Evolutionary conservation across 2,113 vertebrate species (phyloP).

Genomic region (Hyaena hyaena): DNA sequence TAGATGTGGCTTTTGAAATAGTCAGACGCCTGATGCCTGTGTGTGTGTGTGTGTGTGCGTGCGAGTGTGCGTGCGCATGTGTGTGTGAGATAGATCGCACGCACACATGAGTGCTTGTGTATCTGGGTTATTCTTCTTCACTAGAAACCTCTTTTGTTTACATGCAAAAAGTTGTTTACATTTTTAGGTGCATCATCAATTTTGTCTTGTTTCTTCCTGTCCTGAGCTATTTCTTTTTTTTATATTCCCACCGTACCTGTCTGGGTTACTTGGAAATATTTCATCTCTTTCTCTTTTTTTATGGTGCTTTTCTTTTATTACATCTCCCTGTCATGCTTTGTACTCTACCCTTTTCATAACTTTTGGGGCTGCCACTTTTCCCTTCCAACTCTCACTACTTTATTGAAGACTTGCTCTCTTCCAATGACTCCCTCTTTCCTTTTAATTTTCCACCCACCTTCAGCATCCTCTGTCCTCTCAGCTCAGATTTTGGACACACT

Average conservation of each 20-base stretch:
- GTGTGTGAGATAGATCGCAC: background rate
- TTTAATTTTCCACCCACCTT: background rate
- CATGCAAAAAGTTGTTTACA: conserved; percentile 89
- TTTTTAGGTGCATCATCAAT: conserved; percentile 75
- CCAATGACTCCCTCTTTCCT: background rate
- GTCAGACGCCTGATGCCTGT: conserved; percentile 90
- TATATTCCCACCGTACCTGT: conserved; percentile 63
- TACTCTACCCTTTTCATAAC: background rate
- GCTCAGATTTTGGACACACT: background rate
- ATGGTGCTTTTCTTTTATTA: conserved; percentile 18
- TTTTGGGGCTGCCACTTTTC: conserved; percentile 39
- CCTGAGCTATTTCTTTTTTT: conserved; percentile 38
- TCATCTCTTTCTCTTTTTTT: conserved; percentile 74
- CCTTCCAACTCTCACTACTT: conserved; percentile 53
- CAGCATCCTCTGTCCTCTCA: background rate
- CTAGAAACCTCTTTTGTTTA: conserved; percentile 90
- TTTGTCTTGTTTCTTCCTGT: conserved; percentile 80
- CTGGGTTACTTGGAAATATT: conserved; percentile 79
- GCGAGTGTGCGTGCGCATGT: background rate
- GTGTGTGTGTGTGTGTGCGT: background rate
- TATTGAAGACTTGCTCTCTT: conserved; percentile 62
- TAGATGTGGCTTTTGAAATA: conserved; percentile 93
- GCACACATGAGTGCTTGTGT: background rate
- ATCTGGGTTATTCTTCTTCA: conserved; percentile 81
- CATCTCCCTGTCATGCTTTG: conserved; percentile 51